Conservation (phyloP, 1,140 invertebrate species). For the Stegodyphus dumicola region DNA sequence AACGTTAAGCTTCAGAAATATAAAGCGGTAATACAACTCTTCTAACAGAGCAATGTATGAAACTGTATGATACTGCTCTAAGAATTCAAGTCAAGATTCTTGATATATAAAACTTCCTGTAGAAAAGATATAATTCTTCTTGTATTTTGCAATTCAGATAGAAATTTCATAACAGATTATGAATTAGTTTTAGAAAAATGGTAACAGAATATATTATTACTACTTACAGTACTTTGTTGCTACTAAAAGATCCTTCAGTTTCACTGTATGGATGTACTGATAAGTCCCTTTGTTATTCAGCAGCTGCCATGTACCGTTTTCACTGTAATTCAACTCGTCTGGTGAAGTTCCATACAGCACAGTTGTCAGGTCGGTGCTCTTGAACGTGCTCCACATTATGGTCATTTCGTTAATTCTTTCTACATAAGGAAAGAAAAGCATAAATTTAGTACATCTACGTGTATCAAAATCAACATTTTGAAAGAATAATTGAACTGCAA, state of each 20-base stretch:
- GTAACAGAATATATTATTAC: neutral
- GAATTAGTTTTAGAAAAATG: too few species aligned
- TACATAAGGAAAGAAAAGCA: conserved; percentile 69
- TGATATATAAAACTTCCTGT: too few species aligned
- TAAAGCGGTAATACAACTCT: too few species aligned
- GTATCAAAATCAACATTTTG: too few species aligned
- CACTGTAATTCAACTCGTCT: conserved; percentile 55
- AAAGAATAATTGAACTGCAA: too few species aligned
- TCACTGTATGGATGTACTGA: conserved; percentile 81
- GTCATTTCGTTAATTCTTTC: conserved; percentile 75
- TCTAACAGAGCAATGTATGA: too few species aligned
- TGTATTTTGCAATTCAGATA: too few species aligned
- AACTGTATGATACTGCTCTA: too few species aligned
- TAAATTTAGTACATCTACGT: neutral
- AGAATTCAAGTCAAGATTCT: too few species aligned
- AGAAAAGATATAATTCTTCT: too few species aligned
- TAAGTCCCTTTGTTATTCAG: conserved; percentile 71
- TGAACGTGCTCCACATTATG: conserved; percentile 89
- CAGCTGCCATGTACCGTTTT: conserved; percentile 71
- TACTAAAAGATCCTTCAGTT: conserved; percentile 72
- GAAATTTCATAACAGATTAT: too few species aligned
- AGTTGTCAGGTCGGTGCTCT: conserved; percentile 76
- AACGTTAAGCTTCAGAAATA: too few species aligned
- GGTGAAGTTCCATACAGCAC: conserved; percentile 80
- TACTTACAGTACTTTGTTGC: conserved; percentile 75